Percentiles rank a stretch among this genome's conserved stretches.
Evolutionary conservation across 2,888 invertebrate species (phyloP).

Genomic region (Therioaphis trifolii): DNA sequence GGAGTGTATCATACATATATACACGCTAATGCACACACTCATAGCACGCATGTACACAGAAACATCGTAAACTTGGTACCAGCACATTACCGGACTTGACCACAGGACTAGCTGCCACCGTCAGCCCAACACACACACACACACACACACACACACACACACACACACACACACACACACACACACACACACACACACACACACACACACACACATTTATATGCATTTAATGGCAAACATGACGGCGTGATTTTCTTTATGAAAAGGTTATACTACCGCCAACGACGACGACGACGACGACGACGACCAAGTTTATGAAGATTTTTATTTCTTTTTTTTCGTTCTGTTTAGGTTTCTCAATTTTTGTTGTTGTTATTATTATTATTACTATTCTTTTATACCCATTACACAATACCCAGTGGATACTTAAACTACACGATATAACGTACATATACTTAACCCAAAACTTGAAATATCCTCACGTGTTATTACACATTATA

Average conservation of each 20-base stretch:
- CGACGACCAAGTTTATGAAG: too few relatives aligned
- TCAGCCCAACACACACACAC: not conserved
- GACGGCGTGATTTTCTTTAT: conserved; percentile 39
- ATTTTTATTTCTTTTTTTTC: conserved; percentile 49
- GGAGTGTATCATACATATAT: not conserved
- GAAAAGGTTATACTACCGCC: conserved; percentile 27
- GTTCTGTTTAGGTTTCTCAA: not conserved
- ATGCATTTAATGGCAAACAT: conserved; percentile 51
- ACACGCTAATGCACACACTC: not conserved
- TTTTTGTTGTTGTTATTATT: not conserved
- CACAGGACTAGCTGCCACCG: not conserved
- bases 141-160: too few relatives aligned
- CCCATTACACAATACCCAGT: not conserved
- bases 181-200: too few relatives aligned
- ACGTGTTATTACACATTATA: too few relatives aligned
- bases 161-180: too few relatives aligned
- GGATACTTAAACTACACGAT: not conserved
- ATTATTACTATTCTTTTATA: not conserved
- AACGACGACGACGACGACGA: not conserved
- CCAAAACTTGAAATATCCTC: too few relatives aligned
- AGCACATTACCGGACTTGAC: conserved; percentile 35
- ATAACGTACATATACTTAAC: too few relatives aligned
- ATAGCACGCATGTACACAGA: not conserved
- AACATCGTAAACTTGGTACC: conserved; percentile 43
- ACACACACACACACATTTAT: not conserved